Base-by-base conservation (phyloP, 2,113 vertebrate genomes). In the Aptenodytes patagonicus region DNA sequence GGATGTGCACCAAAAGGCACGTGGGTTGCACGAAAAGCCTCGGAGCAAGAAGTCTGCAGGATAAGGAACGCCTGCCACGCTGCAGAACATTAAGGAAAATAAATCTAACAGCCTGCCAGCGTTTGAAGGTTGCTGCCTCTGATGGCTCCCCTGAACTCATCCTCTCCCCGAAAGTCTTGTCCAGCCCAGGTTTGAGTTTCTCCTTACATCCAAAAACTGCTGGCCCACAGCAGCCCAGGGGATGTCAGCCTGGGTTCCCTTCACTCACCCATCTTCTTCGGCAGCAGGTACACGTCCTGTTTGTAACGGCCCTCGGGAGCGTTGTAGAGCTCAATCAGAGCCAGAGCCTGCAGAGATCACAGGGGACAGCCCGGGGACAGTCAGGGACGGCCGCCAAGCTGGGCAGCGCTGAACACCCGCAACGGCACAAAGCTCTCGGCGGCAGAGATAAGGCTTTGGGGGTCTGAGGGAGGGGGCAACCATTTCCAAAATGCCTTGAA, bases 231-330 rank as follows among this genome's bases (percentile, higher is more conserved):
- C 72, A 57, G n/a, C 29, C 61, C 26, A 0, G 25, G 44, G 85
- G 17, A 7, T 20, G 6, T 6, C 58, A 32, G 40, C 3, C 32
- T 3, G 10, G 8, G 15, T 8, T 20, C 44, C 58, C 58, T 61
- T 38, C 69, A 93, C 98, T 99, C 98, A 99, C 99, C 99, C 99
- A 99, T 99, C 96, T 99, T 99, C 97, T 99, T 99, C 17, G 99
- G 99, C 97, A 99, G 98, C 89, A 99, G 98, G 94, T 99, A 99
- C 32, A 99, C 99, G 8, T 99, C 99, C 97, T 99, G 99, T 95
- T 99, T 99, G 98, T 99, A 99, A 36, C 99, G 99, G 49, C 99
- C 99, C 94, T 99, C 99, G 5, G 99, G 99, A 62, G 99, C 99
- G 4, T 99, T 99, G 97, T 99, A 99, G 90, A 99, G 98, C 96